Conservation (phyloP, 2,113 vertebrate species). For the Xiphophorus hellerii region DNA sequence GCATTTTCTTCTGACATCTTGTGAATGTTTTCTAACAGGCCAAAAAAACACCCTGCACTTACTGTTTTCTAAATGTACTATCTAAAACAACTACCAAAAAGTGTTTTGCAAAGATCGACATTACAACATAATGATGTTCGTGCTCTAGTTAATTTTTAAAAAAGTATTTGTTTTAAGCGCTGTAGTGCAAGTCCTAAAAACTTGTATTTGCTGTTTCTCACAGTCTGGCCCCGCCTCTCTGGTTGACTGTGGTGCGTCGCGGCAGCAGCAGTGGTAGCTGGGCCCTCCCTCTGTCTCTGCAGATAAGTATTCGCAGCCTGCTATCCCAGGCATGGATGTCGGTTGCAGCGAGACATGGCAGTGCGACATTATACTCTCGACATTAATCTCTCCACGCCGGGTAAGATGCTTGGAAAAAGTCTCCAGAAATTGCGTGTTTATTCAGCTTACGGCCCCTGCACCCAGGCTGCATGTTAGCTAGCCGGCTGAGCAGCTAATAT, state of each 20-base stretch:
- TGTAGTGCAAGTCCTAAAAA: neutral
- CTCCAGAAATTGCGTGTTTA: neutral
- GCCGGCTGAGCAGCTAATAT: constrained; percentile 32
- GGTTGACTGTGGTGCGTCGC: neutral
- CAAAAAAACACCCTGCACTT: too few relatives aligned
- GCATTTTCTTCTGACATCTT: too few relatives aligned
- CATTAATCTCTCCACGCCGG: constrained; percentile 89
- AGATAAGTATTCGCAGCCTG: constrained; percentile 74
- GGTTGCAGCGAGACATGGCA: constrained; percentile 89
- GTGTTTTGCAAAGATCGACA: too few relatives aligned
- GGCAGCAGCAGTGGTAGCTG: constrained; percentile 19
- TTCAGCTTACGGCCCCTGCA: constrained; percentile 12
- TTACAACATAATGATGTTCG: too few relatives aligned
- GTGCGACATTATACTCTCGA: constrained; percentile 93
- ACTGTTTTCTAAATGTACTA: too few relatives aligned
- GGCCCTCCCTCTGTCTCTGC: constrained; percentile 64
- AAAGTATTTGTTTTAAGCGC: neutral
- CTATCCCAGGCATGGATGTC: constrained; percentile 93
- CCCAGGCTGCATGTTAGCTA: constrained; percentile 41
- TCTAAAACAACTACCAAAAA: too few relatives aligned
- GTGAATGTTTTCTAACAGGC: too few relatives aligned
- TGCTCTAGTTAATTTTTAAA: too few relatives aligned
- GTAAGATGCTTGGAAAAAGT: constrained; percentile 64
- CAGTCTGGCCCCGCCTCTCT: constrained; percentile 31
- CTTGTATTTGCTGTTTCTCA: too few relatives aligned